Conservation (phyloP, 2,888 invertebrate species). For the Iphiclides podalirius region DNA sequence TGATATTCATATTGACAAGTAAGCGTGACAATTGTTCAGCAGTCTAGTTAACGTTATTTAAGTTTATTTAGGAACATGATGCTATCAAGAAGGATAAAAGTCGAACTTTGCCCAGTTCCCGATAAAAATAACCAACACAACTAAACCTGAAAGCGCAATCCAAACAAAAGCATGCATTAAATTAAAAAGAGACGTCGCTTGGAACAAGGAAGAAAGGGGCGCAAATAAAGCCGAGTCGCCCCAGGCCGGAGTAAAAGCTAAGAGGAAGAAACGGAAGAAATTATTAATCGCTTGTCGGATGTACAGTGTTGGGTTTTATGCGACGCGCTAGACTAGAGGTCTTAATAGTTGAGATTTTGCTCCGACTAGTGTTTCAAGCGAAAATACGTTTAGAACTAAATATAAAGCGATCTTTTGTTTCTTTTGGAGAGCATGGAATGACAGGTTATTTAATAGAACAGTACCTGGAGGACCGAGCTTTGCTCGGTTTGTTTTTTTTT, state of each 20-base stretch:
- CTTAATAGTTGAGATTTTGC: background rate
- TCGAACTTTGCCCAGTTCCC: too few species aligned
- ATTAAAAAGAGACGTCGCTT: conserved; percentile 17
- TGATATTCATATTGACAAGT: too few species aligned
- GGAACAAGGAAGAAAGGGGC: conserved; percentile 9
- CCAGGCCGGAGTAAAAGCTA: conserved; percentile 7
- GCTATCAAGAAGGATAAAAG: too few species aligned
- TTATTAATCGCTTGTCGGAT: conserved; percentile 22
- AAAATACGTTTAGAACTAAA: background rate
- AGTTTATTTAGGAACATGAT: too few species aligned
- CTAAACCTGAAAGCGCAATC: background rate
- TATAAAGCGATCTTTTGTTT: background rate
- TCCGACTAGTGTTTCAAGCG: background rate
- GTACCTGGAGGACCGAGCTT: too few species aligned
- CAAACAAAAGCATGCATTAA: conserved; percentile 16
- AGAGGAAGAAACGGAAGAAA: conserved; percentile 14
- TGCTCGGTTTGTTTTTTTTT: too few species aligned
- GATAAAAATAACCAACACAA: too few species aligned
- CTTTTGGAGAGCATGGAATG: too few species aligned
- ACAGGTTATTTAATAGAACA: too few species aligned
- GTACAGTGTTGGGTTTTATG: background rate
- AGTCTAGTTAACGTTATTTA: too few species aligned
- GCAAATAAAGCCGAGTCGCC: conserved; percentile 15
- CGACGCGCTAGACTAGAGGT: background rate
- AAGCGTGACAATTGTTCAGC: too few species aligned